These are phyloP conservation scores for Hycleus phaleratus DNA, from an alignment of 1,140 invertebrate species.

Conservation along the genomic window DNA sequence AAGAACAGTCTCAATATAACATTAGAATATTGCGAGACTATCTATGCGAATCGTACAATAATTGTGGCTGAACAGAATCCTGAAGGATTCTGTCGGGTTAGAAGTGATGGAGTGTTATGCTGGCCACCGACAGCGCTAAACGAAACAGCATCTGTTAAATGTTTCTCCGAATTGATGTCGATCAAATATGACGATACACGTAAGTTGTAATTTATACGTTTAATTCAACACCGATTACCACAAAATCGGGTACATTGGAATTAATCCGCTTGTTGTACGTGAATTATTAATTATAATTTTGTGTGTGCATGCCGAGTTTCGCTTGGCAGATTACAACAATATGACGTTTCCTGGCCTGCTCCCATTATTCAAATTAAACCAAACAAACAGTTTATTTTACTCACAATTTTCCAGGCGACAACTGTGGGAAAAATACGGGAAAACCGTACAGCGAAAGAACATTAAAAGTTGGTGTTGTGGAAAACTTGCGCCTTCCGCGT, in stretches of 20 bases:
- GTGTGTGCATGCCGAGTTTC: no score
- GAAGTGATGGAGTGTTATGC: slow-evolving; percentile 48
- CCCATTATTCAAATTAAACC: no score
- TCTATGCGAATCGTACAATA: slow-evolving; percentile 19
- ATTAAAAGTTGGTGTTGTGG: no score
- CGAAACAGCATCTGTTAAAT: slow-evolving; percentile 42
- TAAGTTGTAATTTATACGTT: slow-evolving; percentile 24
- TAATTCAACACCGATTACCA: neutral
- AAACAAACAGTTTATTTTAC: no score
- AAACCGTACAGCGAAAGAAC: no score
- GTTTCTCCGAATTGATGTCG: slow-evolving; percentile 47
- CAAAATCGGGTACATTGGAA: neutral
- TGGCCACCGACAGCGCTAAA: slow-evolving; percentile 49
- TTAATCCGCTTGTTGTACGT: no score
- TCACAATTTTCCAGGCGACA: no score
- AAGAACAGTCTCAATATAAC: slow-evolving; percentile 5
- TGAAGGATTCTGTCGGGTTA: slow-evolving; percentile 33
- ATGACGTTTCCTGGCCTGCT: no score
- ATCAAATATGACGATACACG: slow-evolving; percentile 45
- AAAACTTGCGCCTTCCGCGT: no score
- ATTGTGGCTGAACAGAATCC: slow-evolving; percentile 10
- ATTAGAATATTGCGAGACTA: slow-evolving; percentile 11
- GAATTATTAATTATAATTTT: no score
- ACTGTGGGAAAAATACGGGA: no score
- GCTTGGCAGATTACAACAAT: no score